Conservation (phyloP, 2,888 invertebrate genomes). For the Nebria salina region DNA sequence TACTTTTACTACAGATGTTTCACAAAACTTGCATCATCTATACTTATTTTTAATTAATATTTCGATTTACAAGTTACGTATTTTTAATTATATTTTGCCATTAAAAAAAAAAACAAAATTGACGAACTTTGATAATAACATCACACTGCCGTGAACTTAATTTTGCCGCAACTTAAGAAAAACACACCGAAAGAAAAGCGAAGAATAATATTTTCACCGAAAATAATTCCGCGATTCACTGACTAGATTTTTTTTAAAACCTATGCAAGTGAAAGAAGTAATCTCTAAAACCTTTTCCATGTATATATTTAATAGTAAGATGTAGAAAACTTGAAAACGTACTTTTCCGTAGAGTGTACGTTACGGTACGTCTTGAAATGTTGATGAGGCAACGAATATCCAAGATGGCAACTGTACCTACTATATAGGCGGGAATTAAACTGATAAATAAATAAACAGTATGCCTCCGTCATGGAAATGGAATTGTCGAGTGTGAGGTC, state of each 20-base stretch:
- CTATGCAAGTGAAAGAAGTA: background rate
- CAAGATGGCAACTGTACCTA: slow-evolving; percentile 51
- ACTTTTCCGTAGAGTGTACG: slow-evolving; percentile 5
- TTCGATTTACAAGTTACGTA: slow-evolving; percentile 35
- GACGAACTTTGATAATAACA: too few relatives aligned
- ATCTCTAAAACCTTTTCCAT: slow-evolving; percentile 6
- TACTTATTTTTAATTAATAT: slow-evolving; percentile 35
- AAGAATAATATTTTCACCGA: too few relatives aligned
- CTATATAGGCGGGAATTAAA: slow-evolving; percentile 56
- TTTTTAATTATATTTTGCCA: slow-evolving; percentile 37
- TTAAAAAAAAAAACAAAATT: slow-evolving; percentile 17
- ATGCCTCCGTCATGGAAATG: slow-evolving; percentile 45
- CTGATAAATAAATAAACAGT: slow-evolving; percentile 56
- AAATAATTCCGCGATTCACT: background rate
- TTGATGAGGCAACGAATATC: slow-evolving; percentile 55
- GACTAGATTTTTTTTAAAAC: background rate
- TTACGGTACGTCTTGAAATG: slow-evolving; percentile 53
- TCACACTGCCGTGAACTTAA: too few relatives aligned
- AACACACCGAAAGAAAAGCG: too few relatives aligned
- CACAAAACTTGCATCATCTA: slow-evolving; percentile 24
- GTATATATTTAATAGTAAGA: background rate
- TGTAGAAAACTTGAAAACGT: background rate
- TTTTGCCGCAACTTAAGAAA: too few relatives aligned
- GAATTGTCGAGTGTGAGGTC: slow-evolving; percentile 38
- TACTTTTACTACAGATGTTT: slow-evolving; percentile 33